A percentile compares a stretch with the other conserved stretches of the same genome.
Conservation (phyloP, 1,140 invertebrate species). For the Anagrus nilaparvatae region DNA sequence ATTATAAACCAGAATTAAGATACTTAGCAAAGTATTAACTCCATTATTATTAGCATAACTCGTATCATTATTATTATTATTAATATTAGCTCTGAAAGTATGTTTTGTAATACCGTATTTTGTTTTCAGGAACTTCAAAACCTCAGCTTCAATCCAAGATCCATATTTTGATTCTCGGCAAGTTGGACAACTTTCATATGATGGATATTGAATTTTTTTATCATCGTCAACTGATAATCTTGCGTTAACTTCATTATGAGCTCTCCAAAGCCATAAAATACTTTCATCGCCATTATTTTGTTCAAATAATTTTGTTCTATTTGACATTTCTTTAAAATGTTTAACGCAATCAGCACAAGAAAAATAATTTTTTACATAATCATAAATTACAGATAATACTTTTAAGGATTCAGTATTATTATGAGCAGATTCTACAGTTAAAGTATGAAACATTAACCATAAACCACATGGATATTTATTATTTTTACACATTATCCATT, state of each 20-base stretch:
- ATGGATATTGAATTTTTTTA: conserved; percentile 88
- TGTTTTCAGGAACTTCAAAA: conserved; percentile 63
- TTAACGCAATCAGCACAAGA: conserved; percentile 81
- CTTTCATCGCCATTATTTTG: conserved; percentile 61
- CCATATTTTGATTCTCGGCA: conserved; percentile 51
- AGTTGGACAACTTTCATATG: conserved; percentile 51
- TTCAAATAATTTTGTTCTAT: conserved; percentile 52
- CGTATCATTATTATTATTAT: too few species aligned
- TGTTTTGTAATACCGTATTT: conserved; percentile 70
- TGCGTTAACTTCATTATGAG: conserved; percentile 90
- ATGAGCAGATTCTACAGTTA: conserved; percentile 71
- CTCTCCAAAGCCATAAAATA: conserved; percentile 88
- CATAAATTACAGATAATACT: conserved; percentile 73
- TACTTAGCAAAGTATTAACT: too few species aligned
- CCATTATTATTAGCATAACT: too few species aligned
- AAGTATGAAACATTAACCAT: conserved; percentile 90
- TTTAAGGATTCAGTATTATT: conserved; percentile 46
- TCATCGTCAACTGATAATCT: conserved; percentile 72
- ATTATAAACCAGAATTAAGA: too few species aligned
- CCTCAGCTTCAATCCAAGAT: conserved; percentile 58
- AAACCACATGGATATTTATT: conserved; percentile 93
- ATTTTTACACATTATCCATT: conserved; percentile 79
- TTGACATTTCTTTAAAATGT: conserved; percentile 79
- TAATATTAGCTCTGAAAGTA: too few species aligned
- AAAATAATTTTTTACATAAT: conserved; percentile 88